phyloP scores from a whole-genome alignment of 1,140 invertebrate genomes.

The Leptopilina boulardi region DNA sequence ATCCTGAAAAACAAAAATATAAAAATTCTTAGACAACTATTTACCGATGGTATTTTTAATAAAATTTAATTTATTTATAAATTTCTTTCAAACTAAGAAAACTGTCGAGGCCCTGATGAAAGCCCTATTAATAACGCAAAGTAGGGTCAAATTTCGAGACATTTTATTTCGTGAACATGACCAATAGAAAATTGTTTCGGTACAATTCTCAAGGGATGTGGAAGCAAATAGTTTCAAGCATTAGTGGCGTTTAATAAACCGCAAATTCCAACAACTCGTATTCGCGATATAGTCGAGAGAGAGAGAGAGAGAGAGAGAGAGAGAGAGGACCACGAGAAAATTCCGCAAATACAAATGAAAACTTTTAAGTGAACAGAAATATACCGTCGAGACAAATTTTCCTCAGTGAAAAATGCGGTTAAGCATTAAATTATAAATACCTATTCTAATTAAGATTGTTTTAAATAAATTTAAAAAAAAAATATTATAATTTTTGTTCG shows the following conservation, averaged over 20 bases:
- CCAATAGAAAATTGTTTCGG: slow-evolving; percentile 43
- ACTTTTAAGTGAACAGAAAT: slow-evolving; percentile 19
- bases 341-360: slow-evolving; percentile 20
- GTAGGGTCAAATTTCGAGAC: slow-evolving; percentile 27
- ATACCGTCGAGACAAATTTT: slow-evolving; percentile 30
- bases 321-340: neutral
- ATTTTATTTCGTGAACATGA: slow-evolving; percentile 42
- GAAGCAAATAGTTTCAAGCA: slow-evolving; percentile 33
- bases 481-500: no score
- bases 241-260: slow-evolving; percentile 36
- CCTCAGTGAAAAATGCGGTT: neutral
- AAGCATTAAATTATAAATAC: neutral
- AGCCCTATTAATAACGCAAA: no score
- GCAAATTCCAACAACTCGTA: slow-evolving; percentile 24
- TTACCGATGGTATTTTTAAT: no score
- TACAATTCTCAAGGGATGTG: slow-evolving; percentile 33
- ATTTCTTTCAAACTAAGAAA: no score
- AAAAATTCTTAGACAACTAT: no score
- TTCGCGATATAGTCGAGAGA: neutral
- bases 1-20: no score
- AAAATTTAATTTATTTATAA: no score
- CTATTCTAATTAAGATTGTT: neutral
- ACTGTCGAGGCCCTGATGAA: no score
- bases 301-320: no score
- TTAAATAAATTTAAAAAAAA: no score